A percentile compares a stretch with the other conserved stretches of the same genome.
These are phyloP conservation scores for Tiliacea aurago DNA, from an alignment of 2,888 invertebrate species.

Conservation along the genomic window DNA sequence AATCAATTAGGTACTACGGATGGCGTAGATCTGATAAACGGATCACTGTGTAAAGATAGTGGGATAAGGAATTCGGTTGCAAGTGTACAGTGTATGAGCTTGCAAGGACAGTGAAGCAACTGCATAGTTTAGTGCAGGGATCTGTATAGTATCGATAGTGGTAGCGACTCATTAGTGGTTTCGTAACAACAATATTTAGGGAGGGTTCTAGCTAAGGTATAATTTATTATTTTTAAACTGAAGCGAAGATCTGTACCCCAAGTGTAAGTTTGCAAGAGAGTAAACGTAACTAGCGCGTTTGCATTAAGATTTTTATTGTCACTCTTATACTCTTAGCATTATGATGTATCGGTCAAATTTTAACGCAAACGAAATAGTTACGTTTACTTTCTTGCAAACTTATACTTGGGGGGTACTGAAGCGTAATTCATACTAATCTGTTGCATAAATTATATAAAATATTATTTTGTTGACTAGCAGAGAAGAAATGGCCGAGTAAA, in stretches of 20 bases:
- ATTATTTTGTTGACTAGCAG: neutral
- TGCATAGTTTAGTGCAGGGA: conserved; percentile 39
- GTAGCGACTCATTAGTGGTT: no score
- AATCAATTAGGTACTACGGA: conserved; percentile 39
- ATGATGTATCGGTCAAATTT: no score
- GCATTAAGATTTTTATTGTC: no score
- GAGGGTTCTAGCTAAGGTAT: neutral
- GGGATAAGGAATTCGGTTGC: conserved; percentile 54
- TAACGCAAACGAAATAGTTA: no score
- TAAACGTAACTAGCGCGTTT: no score
- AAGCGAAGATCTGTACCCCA: no score
- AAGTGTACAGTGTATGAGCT: conserved; percentile 40
- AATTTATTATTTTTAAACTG: no score
- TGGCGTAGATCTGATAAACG: conserved; percentile 53
- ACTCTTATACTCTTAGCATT: no score
- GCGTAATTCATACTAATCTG: neutral
- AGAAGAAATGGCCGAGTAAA: neutral
- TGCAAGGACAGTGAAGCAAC: conserved; percentile 61
- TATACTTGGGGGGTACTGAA: no score
- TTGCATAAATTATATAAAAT: neutral
- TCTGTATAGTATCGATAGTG: neutral
- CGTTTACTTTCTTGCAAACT: no score
- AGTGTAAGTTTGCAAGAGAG: no score
- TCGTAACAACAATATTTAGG: neutral
- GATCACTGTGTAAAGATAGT: conserved; percentile 33